phyloP scores from a whole-genome alignment of 2,888 invertebrate species.

The Andrena camellia region DNA sequence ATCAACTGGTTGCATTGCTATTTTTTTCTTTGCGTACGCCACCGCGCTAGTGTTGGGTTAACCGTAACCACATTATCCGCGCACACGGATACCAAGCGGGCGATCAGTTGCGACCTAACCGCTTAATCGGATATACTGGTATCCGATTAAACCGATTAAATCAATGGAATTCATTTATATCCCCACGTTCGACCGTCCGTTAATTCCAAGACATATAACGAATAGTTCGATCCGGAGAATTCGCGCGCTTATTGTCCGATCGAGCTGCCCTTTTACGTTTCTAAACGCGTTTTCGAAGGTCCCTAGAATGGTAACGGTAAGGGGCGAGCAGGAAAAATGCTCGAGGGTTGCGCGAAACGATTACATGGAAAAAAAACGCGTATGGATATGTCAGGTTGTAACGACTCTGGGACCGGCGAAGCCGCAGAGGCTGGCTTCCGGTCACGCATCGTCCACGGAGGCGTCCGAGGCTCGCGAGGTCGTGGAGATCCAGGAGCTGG shows the following conservation, averaged over 20 bases:
- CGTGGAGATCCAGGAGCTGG: conserved; percentile 77
- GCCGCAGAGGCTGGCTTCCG: conserved; percentile 88
- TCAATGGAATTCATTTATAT: not conserved
- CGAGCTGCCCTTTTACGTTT: not conserved
- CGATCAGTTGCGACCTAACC: conserved; percentile 10
- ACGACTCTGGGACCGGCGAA: conserved; percentile 92
- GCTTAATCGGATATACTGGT: conserved; percentile 9
- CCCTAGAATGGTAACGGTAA: conserved; percentile 10
- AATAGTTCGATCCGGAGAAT: not conserved
- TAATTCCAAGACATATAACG: not conserved
- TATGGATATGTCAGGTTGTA: conserved; percentile 88
- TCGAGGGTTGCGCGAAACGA: conserved; percentile 32
- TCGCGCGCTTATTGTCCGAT: not conserved
- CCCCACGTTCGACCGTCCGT: not conserved
- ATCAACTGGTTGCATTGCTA: not conserved
- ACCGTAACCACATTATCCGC: not conserved
- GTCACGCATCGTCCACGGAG: conserved; percentile 79
- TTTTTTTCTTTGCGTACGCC: not conserved
- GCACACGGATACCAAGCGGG: not conserved
- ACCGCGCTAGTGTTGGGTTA: not conserved
- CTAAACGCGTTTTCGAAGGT: not conserved
- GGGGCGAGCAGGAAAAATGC: conserved; percentile 7
- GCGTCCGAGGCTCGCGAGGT: conserved; percentile 77
- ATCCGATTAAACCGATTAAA: not conserved
- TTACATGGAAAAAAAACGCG: conserved; percentile 60